Percentiles rank a stretch among this genome's conserved stretches.
Conservation (phyloP, 2,888 invertebrate genomes). For the Sarcophaga subvicina region DNA sequence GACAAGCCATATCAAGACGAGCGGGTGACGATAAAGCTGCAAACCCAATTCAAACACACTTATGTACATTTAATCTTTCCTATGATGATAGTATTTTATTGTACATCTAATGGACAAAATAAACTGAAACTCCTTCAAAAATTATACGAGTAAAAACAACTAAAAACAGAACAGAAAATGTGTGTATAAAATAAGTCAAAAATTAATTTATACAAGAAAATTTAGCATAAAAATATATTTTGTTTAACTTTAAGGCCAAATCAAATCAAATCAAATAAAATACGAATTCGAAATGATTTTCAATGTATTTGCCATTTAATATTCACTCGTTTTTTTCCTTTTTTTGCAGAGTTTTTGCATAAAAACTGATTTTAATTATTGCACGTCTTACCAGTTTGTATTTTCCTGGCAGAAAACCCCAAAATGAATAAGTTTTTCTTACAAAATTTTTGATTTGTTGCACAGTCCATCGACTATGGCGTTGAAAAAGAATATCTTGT, state of each 20-base stretch:
- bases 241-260: constrained; percentile 62
- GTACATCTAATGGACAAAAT: constrained; percentile 50
- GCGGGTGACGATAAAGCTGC: too few relatives aligned
- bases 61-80: not conserved
- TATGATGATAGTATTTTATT: constrained; percentile 42
- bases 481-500: constrained; percentile 36
- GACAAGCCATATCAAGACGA: constrained; percentile 21
- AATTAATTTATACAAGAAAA: constrained; percentile 47
- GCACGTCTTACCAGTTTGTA: constrained; percentile 29
- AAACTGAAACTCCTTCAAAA: constrained; percentile 5
- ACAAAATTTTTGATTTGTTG: not conserved
- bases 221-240: constrained; percentile 64
- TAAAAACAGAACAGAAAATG: constrained; percentile 35
- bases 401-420: not conserved
- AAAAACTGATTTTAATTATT: constrained; percentile 63
- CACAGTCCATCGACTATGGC: not conserved
- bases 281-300: constrained; percentile 55
- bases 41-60: too few relatives aligned
- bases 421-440: not conserved
- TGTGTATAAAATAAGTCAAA: constrained; percentile 28
- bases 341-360: constrained; percentile 29
- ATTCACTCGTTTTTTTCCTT: not conserved
- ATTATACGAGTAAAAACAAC: constrained; percentile 57
- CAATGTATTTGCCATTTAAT: constrained; percentile 34
- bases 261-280: constrained; percentile 57